Base-by-base conservation (phyloP, 2,797 vertebrate genomes). In the Lagodon rhomboides region DNA sequence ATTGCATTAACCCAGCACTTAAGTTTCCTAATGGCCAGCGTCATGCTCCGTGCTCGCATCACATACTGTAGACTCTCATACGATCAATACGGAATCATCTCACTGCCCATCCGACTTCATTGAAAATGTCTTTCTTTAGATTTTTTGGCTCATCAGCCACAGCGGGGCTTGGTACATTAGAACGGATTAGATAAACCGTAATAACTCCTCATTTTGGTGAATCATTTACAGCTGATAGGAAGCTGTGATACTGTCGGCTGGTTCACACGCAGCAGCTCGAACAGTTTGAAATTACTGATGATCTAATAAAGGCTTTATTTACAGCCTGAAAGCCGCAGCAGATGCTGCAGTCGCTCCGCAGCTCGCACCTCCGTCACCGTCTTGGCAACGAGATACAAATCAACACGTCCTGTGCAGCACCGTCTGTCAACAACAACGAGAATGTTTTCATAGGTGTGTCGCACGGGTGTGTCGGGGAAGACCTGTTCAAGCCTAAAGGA, bases 1-100 rank as follows among this genome's bases (percentile, higher is more conserved):
- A 68, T 78, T 15, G 53, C 91, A 89, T 91, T 90, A 91, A 91
- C 68, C 83, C 80, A 76, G 82, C 85, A 89, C 89, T 85, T 79
- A 72, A 69, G 66, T 72, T 77, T 77, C 75, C 84, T 84, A 88
- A 91, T 88, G 92, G 86, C 73, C 47, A 80, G 65, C 76, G 83
- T 75, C 83, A 84, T 72, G 79, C 75, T 83, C 79, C 5, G 9
- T 12, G 85, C 84, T 80, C 79, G 79, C 67, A 82, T 86, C 77
- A 5, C 72, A 59, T 60, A 70, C 68, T 75, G 69, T 71, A 77
- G 49, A 17, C 82, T 68, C 88, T 73, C 76, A 23, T 47, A 25
- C 58, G 79, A 87, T 93, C 92, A 75, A 92, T 91, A 82, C 62
- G 12, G 79, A 79, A 85, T 82, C 16, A 86, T 89, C 82, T 73